Base-by-base conservation (phyloP, 2,113 vertebrate genomes). In the Campylomormyrus numenius region DNA sequence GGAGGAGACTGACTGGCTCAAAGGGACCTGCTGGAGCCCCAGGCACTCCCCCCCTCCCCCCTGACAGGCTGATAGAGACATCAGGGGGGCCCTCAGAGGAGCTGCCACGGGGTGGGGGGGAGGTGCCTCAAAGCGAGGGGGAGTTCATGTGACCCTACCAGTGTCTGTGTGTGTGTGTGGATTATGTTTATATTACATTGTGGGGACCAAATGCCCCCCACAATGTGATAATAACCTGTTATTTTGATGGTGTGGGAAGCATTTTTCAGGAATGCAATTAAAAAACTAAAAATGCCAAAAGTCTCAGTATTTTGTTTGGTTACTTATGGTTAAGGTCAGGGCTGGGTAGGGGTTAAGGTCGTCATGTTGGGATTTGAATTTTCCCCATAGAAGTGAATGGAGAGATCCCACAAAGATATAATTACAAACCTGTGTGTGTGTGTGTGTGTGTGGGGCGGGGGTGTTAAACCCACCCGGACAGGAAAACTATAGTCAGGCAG, bases 21-120 rank as follows among this genome's bases (percentile, higher is more conserved):
- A 8, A 17, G 77, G 87, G 56, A 35, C 90, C 45, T 9, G 11
- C 27, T 49, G 74, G 39, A 94, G 96, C 96, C 96, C 94, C 92
- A 91, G 95, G 95, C 95, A 94, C 95, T 96, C 39, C 95, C 95
- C 93, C 77, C 39, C 39, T 42, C 77, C 31, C 77, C 77, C 39
- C 94, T 96, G 96, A 96, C 96, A 96, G 95, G 93, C 95, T 96
- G 96, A 96, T 96, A 95, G 95, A 96, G 96, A 96, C 96, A 96
- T 96, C 96, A 96, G 93, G 93, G 93, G 46, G 92, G 92, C 92
- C 95, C 95, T 96, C 95, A 93, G 94, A 95, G 95, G 95, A 95
- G 93, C 94, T 95, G 95, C 95, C 94, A 95, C 94, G 5, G 53
- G 52, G 17, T 19, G 52, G 19, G 52, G 52, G 95, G 95, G 95